A percentile compares a stretch with the other conserved stretches of the same genome.
Conservation (phyloP, 2,888 invertebrate species). For the Trisateles emortualis region DNA sequence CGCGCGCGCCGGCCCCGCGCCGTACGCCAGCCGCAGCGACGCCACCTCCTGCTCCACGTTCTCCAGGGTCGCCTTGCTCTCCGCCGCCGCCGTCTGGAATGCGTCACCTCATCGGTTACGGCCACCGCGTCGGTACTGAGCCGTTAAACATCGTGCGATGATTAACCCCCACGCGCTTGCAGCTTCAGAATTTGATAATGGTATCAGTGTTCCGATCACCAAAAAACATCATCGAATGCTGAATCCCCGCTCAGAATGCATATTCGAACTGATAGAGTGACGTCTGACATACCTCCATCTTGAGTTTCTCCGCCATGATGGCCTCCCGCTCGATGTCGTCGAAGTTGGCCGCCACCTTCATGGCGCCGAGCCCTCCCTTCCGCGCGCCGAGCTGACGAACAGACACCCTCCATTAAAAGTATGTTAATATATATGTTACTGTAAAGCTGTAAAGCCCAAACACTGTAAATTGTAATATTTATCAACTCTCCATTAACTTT, state of each 20-base stretch:
- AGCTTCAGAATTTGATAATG: too few species aligned
- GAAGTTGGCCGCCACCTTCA: constrained; percentile 97
- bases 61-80: constrained; percentile 68
- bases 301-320: constrained; percentile 93
- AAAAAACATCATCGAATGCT: too few species aligned
- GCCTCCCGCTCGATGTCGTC: constrained; percentile 97
- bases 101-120: too few species aligned
- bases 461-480: too few species aligned
- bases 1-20: constrained; percentile 89
- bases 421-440: not conserved
- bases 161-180: too few species aligned
- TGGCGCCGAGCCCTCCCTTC: constrained; percentile 97
- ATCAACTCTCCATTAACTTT: too few species aligned
- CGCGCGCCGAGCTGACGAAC: constrained; percentile 92
- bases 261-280: too few species aligned
- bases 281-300: constrained; percentile 70
- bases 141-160: too few species aligned
- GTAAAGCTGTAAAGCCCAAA: not conserved
- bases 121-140: too few species aligned
- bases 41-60: constrained; percentile 90
- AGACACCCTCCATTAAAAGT: not conserved
- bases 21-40: constrained; percentile 91
- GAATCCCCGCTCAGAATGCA: too few species aligned
- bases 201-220: too few species aligned
- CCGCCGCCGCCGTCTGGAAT: constrained; percentile 44